Percentiles rank a stretch among this genome's conserved stretches.
phyloP scores from a whole-genome alignment of 2,888 invertebrate genomes.

The Lathronympha strigana region DNA sequence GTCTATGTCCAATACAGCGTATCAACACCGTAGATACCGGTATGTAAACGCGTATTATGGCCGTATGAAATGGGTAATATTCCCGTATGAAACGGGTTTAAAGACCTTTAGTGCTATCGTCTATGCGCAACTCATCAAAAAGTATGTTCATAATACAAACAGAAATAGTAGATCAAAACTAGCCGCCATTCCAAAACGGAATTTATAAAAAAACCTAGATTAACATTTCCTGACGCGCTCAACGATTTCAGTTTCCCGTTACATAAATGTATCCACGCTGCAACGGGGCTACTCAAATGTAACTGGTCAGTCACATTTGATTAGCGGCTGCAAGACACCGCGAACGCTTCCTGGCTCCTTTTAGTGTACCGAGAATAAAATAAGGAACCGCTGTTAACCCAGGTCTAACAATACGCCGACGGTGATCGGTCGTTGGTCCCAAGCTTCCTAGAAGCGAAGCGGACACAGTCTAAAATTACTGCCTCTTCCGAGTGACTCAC shows the following conservation, averaged over 20 bases:
- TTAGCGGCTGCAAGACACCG: constrained; percentile 30
- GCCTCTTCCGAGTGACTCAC: constrained; percentile 80
- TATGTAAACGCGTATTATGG: too few relatives aligned
- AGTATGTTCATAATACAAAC: background rate
- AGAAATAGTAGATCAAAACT: background rate
- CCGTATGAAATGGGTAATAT: too few relatives aligned
- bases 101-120: too few relatives aligned
- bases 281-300: background rate
- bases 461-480: constrained; percentile 82
- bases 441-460: constrained; percentile 82
- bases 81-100: too few relatives aligned
- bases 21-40: too few relatives aligned
- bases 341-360: constrained; percentile 55
- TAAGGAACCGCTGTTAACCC: constrained; percentile 63
- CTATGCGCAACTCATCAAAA: too few relatives aligned
- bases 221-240: background rate
- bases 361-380: constrained; percentile 66
- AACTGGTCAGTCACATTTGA: constrained; percentile 18
- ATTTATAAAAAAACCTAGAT: background rate
- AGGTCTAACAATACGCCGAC: constrained; percentile 80
- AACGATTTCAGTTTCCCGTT: background rate
- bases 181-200: background rate
- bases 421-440: constrained; percentile 82
- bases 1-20: too few relatives aligned
- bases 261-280: background rate